These are phyloP conservation scores for Acanthornis magna DNA, from an alignment of 2,797 vertebrate genomes.

Conservation along the genomic window DNA sequence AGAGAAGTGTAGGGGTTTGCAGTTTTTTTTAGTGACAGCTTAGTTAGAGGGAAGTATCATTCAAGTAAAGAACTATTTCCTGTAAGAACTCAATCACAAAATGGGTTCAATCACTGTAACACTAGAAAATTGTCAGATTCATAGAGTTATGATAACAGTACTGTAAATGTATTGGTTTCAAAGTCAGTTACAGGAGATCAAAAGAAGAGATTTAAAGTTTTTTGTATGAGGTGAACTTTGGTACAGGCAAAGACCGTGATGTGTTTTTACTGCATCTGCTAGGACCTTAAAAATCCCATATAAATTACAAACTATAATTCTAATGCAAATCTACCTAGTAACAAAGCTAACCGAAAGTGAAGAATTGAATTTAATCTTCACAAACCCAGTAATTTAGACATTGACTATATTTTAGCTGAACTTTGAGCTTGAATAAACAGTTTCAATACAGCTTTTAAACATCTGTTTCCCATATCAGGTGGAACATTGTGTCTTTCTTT, in stretches of 20 bases:
- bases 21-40: not conserved
- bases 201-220: not conserved
- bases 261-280: not conserved
- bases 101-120: not conserved
- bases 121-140: not conserved
- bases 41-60: not conserved
- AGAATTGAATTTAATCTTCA: not conserved
- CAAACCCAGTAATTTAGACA: not conserved
- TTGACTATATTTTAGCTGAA: not conserved
- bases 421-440: not conserved
- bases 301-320: not conserved
- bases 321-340: not conserved
- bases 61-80: not conserved
- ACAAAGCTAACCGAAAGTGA: not conserved
- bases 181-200: not conserved
- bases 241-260: not conserved
- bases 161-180: not conserved
- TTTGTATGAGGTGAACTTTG: not conserved
- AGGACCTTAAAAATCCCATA: not conserved
- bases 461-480: not conserved
- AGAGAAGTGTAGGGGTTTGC: rapidly evolving
- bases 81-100: not conserved
- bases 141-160: not conserved
- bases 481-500: not conserved
- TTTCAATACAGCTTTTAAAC: not conserved